Base-by-base conservation (phyloP, 2,113 vertebrate species). In the Coracopsis vasa region DNA sequence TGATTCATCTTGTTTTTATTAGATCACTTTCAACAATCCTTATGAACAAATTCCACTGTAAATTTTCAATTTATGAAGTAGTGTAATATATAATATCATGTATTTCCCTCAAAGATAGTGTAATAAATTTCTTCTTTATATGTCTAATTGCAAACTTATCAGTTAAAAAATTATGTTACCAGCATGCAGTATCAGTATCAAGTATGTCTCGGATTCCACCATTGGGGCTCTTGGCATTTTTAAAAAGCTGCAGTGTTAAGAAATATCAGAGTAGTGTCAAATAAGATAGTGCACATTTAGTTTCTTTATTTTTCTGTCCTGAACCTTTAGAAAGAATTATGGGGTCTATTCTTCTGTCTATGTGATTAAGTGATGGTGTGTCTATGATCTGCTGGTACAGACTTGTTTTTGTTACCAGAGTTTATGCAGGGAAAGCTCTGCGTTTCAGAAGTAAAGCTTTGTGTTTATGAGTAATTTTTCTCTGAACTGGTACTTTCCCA, bases 311-410 rank as follows among this genome's bases (percentile, higher is more conserved):
- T 47, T 78, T 12, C 10, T 80, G 27, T 62, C 54, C 37, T 56
- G 29, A 18, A 73, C 10, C 24, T 84, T 88, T 70, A 44, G 45
- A 80, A 85, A 80, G 45, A 80, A 70, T 56, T 60, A n/a, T 48
- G 18, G 24, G 5, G 1, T 90, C 29, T 86, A 2, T 67, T 92
- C 18, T 23, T 88, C 25, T 53, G 11, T 41, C 13, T 82, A 0
- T 33, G 37, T 87, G 88, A 81, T 47, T 39, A 67, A 67, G 33
- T 51, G 44, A 61, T 92, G 81, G 9, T 1, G 3, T 37, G 56
- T 67, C 37, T 94, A 56, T 51, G 56, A 75, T 71, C 42, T 90
- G 72, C 64, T 84, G 28, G 64, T 77, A 77, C 31, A 66, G 73
- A 48, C 35, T 79, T 70, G 28, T 6, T 70, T 92, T 86, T 84